Base-by-base conservation (phyloP, 1,140 invertebrate genomes). In the Drepana arcuata region DNA sequence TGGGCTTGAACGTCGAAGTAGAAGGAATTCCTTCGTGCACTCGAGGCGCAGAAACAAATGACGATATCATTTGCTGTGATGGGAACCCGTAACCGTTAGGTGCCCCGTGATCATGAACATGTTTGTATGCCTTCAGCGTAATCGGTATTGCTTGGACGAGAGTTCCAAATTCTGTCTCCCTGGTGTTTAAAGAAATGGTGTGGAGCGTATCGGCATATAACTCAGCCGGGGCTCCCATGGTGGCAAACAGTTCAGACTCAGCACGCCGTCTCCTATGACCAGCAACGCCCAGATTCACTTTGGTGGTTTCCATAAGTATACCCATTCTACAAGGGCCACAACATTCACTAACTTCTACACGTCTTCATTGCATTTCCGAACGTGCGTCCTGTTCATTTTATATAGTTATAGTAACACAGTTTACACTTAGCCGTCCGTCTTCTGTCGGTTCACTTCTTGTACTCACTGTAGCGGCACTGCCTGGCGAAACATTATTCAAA, bases 141-240 rank as follows among this genome's bases (percentile, higher is more conserved):
- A 78, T 68, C 9, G 77, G 73, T 34, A 75, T 71, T 15, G 69
- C 73, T 44, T 78, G 64, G 0, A 81, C 68, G 18, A 79, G 62
- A 32, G 66, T 79, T n/a, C 74, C 72, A 43, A 73, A 73, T 39
- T 79, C 77, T 56, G 74, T 74, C 35, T 81, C 74, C 41, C 68
- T 68, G 33, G 74, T 74, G 36, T 79, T 75, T 14, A 79, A 67
- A 11, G 77, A 65, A 34, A 79, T 74, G 15, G 72, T 69, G 37
- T 79, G 74, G 9, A 75, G 35, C 14, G 68, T 73, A 37, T 73
- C 62, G 9, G 59, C 37, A 41, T 70, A 79, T 36, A 57, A 74
- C 27, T 75, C 60, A 14, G 55, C 54, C 10, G 73, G 70, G 14
- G 70, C 54, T 24, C 48, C 64, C 77, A 79, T 79, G 24, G 60